phyloP scores from a whole-genome alignment of 2,113 vertebrate species.

The Aspidoscelis tigris region DNA sequence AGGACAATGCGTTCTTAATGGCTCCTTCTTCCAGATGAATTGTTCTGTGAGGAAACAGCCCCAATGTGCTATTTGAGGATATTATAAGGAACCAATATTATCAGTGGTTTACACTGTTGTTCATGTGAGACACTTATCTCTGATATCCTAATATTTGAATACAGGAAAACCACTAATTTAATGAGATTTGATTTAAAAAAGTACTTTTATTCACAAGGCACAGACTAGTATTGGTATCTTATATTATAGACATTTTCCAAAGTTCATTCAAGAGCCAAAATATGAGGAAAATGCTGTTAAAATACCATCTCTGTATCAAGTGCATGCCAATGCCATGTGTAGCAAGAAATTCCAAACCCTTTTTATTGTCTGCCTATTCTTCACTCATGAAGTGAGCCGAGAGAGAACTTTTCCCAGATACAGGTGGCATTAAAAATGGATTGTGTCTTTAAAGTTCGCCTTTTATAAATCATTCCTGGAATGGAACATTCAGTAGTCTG shows the following conservation, averaged over 20 bases:
- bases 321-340: not conserved
- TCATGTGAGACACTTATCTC: not conserved
- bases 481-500: constrained; percentile 43
- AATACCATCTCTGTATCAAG: not conserved
- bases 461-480: constrained; percentile 61
- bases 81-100: not conserved
- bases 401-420: constrained; percentile 35
- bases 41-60: too few species aligned
- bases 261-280: not conserved
- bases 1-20: too few species aligned
- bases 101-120: not conserved
- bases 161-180: not conserved
- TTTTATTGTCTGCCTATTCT: not conserved
- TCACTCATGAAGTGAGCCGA: not conserved
- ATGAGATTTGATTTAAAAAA: not conserved
- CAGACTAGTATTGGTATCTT: not conserved
- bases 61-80: not conserved
- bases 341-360: not conserved
- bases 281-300: not conserved
- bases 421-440: constrained; percentile 26
- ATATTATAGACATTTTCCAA: not conserved
- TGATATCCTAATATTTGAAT: not conserved
- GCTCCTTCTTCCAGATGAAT: too few species aligned
- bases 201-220: not conserved
- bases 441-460: constrained; percentile 15